Evolutionary conservation across 1,140 invertebrate species (phyloP).

Genomic region (Drosophila eugracilis): DNA sequence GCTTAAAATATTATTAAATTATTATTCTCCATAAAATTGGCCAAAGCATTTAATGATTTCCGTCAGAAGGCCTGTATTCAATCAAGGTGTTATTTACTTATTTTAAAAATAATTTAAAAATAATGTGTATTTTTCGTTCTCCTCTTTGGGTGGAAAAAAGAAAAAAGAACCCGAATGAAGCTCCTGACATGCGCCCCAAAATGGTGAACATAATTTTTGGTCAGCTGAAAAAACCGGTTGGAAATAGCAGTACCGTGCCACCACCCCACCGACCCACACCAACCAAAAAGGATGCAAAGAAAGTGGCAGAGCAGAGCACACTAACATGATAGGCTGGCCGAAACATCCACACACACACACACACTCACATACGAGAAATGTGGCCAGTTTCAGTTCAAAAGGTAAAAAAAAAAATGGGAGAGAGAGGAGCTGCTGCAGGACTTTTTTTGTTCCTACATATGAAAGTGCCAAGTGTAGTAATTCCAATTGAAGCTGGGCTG

Average conservation of each 20-base stretch:
- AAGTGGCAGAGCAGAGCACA: conserved; percentile 59
- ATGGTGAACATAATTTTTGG: conserved; percentile 69
- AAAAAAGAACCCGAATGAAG: conserved; percentile 17
- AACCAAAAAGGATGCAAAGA: conserved; percentile 41
- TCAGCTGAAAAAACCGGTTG: conserved; percentile 45
- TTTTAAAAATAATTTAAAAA: conserved; percentile 56
- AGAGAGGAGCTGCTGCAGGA: conserved; percentile 35
- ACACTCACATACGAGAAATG: conserved; percentile 27
- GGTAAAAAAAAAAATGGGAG: conserved; percentile 42
- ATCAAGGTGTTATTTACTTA: conserved; percentile 13
- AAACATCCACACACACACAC: conserved; percentile 41
- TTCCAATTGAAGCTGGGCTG: conserved; percentile 73
- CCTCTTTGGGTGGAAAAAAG: no score
- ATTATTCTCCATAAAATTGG: neutral
- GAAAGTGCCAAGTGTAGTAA: conserved; percentile 82
- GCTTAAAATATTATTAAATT: neutral
- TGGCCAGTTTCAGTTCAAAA: conserved; percentile 38
- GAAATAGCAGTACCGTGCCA: conserved; percentile 28
- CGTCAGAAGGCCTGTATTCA: conserved; percentile 10
- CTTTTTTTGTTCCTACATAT: conserved; percentile 52
- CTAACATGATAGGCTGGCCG: conserved; percentile 79
- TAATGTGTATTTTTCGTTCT: conserved; percentile 43
- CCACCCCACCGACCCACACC: conserved; percentile 1
- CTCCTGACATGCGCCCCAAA: conserved; percentile 48
- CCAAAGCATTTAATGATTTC: neutral